Evolutionary conservation across 2,797 vertebrate species (phyloP).

Genomic region (Phylloscopus collybita): DNA sequence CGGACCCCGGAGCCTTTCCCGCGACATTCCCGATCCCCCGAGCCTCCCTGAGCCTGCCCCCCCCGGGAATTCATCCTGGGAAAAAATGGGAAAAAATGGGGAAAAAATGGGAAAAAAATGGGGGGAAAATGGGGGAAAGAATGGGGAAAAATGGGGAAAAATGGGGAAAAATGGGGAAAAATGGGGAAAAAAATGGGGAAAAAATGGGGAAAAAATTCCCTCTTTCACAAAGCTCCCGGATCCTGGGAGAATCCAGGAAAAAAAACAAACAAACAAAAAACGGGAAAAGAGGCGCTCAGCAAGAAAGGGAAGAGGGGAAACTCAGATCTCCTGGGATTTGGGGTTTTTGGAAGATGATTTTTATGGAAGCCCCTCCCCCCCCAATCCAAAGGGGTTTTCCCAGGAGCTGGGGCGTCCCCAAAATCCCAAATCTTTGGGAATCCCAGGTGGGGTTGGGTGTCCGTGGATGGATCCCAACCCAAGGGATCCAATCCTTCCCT

Average conservation of each 20-base stretch:
- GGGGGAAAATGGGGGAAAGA: no score
- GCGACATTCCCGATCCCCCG: background rate
- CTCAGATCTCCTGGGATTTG: background rate
- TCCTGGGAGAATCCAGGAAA: background rate
- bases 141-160: no score
- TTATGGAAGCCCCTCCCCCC: no score
- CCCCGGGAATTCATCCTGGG: slow-evolving; percentile 28
- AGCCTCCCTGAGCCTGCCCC: slow-evolving; percentile 59
- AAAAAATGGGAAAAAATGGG: background rate
- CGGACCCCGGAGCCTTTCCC: no score
- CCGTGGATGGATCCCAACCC: background rate
- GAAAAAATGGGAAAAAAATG: background rate
- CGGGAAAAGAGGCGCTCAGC: background rate
- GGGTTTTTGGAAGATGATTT: background rate
- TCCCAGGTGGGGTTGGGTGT: background rate
- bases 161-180: no score
- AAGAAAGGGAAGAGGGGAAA: background rate
- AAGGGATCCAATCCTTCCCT: background rate
- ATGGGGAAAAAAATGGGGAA: background rate
- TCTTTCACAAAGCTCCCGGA: background rate
- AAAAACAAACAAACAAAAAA: background rate
- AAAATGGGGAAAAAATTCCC: background rate
- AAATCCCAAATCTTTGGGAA: background rate
- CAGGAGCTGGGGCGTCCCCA: fast-evolving
- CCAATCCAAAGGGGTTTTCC: background rate